Evolutionary conservation across 2,888 invertebrate genomes (phyloP).

Genomic region (Patella caerulea): DNA sequence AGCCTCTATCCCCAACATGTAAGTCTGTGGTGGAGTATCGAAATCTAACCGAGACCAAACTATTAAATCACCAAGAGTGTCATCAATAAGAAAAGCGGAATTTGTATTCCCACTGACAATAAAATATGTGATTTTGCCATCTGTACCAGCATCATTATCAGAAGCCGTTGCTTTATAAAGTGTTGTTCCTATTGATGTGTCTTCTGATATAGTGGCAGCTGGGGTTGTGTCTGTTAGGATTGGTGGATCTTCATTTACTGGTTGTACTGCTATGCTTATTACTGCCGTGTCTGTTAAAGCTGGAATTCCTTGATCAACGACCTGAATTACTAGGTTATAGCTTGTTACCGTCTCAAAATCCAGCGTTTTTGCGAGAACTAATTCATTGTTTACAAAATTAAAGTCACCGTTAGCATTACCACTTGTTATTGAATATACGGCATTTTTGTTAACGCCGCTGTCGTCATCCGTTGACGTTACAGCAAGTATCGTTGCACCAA

Average conservation of each 20-base stretch:
- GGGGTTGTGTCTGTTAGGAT: conserved; percentile 25
- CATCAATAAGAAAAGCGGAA: conserved; percentile 42
- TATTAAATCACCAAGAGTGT: conserved; percentile 41
- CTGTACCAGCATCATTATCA: conserved; percentile 46
- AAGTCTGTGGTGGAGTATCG: conserved; percentile 41
- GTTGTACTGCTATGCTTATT: conserved; percentile 21
- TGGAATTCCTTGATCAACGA: conserved; percentile 40
- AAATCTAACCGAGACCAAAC: conserved; percentile 51
- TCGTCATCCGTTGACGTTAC: conserved; percentile 51
- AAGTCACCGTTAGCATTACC: conserved; percentile 34
- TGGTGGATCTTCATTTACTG: conserved; percentile 26
- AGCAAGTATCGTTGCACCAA: conserved; percentile 38
- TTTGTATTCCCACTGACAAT: conserved; percentile 45
- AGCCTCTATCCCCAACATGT: conserved; percentile 19
- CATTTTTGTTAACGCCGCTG: conserved; percentile 42
- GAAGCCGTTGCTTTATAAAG: conserved; percentile 43
- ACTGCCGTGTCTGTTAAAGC: conserved; percentile 17
- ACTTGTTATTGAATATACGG: conserved; percentile 35
- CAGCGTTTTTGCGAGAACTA: conserved; percentile 31
- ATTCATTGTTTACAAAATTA: conserved; percentile 24
- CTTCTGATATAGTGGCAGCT: conserved; percentile 34
- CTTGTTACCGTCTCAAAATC: conserved; percentile 52
- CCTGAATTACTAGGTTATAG: conserved; percentile 41
- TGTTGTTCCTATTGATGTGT: conserved; percentile 30
- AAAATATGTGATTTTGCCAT: conserved; percentile 54